These are phyloP conservation scores for Drosophila gunungcola DNA, from an alignment of 1,140 invertebrate species.

Conservation along the genomic window DNA sequence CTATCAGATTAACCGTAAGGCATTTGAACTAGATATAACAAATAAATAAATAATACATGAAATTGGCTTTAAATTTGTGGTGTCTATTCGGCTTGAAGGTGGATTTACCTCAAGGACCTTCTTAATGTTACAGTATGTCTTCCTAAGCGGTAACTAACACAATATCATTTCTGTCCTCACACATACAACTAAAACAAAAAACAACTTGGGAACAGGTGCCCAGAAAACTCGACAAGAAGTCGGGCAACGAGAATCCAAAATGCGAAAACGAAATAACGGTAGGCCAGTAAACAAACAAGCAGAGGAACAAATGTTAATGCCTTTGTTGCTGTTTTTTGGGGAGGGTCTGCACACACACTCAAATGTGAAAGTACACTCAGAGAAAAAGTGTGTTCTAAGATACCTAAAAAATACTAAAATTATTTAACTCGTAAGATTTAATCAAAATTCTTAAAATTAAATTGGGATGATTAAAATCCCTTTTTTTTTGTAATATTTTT, in stretches of 20 bases:
- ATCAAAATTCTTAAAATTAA: too few species aligned
- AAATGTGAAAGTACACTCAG: slow-evolving; percentile 9
- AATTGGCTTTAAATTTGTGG: neutral
- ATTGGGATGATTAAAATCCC: too few species aligned
- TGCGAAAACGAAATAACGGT: slow-evolving; percentile 49
- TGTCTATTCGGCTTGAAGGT: neutral
- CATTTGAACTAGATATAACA: slow-evolving; percentile 47
- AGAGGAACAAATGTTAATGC: slow-evolving; percentile 29
- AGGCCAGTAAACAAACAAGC: slow-evolving; percentile 49
- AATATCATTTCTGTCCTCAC: slow-evolving; percentile 15
- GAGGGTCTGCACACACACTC: slow-evolving; percentile 16
- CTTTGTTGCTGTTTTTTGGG: slow-evolving; percentile 28
- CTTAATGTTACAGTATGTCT: too few species aligned
- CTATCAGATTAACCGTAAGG: slow-evolving; percentile 24
- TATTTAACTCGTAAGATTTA: too few species aligned
- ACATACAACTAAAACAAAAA: slow-evolving; percentile 70
- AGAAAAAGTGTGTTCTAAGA: neutral
- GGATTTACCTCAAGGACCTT: too few species aligned
- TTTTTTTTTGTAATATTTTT: too few species aligned
- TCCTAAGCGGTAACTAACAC: too few species aligned
- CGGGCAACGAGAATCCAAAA: slow-evolving; percentile 9
- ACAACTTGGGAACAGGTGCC: slow-evolving; percentile 58
- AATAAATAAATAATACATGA: slow-evolving; percentile 44
- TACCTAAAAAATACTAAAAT: neutral
- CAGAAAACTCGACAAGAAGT: slow-evolving; percentile 45